These are phyloP conservation scores for Marmota flaviventris DNA, from an alignment of 2,113 vertebrate genomes.

Conservation along the genomic window DNA sequence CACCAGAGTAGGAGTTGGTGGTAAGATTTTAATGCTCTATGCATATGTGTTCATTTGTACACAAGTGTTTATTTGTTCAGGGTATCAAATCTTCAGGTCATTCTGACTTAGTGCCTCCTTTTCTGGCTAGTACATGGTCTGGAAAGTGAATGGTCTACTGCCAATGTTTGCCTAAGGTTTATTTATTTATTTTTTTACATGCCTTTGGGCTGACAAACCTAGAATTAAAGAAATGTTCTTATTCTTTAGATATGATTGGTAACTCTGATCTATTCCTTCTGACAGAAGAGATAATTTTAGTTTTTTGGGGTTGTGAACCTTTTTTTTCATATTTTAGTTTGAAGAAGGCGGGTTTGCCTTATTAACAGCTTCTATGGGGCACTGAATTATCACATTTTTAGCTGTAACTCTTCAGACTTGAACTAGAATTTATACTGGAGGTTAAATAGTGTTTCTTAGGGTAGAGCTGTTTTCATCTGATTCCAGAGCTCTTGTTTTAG, in stretches of 20 bases:
- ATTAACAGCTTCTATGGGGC: neutral
- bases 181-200: neutral
- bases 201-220: neutral
- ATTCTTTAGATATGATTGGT: neutral
- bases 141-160: neutral
- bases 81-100: neutral
- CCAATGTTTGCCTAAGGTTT: neutral
- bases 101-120: neutral
- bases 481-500: neutral
- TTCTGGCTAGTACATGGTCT: neutral
- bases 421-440: neutral
- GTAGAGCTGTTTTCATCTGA: neutral
- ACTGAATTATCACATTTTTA: neutral
- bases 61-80: neutral
- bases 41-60: neutral
- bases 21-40: neutral
- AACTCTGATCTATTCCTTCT: neutral
- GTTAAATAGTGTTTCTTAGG: slow-evolving; percentile 6
- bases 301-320: neutral
- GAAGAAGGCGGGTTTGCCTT: neutral
- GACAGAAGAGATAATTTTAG: neutral
- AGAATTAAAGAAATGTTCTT: neutral
- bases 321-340: slow-evolving; percentile 9
- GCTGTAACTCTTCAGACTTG: neutral
- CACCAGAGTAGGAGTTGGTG: neutral